Base-by-base conservation (phyloP, 2,797 vertebrate species). In the Mormyrus proboscirostris region DNA sequence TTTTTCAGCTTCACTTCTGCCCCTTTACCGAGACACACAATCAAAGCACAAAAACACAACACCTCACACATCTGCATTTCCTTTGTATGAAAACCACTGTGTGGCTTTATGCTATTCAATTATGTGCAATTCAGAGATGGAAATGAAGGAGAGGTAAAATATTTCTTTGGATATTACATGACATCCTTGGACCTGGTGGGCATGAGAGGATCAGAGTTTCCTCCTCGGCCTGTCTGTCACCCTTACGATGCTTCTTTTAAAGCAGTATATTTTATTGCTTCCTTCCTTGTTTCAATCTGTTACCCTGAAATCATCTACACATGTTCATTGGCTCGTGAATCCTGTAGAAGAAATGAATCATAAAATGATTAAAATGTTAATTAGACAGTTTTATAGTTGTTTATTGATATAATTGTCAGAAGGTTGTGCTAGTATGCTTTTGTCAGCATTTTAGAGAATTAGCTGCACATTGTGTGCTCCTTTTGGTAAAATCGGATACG, bases 61-160 rank as follows among this genome's bases (percentile, higher is more conserved):
- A 3, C 88, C 16, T 83, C 88, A 89, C 22, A 89, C 86, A 79
- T 8, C 59, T 62, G 19, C n/a, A 6, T 79, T 79, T 19, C 73
- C 73, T 79, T 79, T 19, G 16, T 44, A 2, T 79, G 14, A 38
- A 38, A 79, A 79, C 8, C 73, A 79, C 33, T 7, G 38, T 16
- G 38, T 44, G 16, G 6, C 29, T 79, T 79, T 5, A 79, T 41
- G 73, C 14, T 19, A 14, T 14, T 79, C 14, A 44, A 19, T 44
- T 79, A 44, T 19, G 73, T 79, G 7, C 16, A 19, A 44, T 79
- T 79, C 73, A 8, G 5, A 79, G 38, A 79, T 44, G 38, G 5
- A 79, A 7, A 79, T 79, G 14, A 44, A 41, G 16, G 38, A 44
- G 73, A 79, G 33, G 38, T 38, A 79, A 44, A n/a, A 44, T 79